Conservation (phyloP, 2,113 vertebrate species). For the Atractosteus spatula region DNA sequence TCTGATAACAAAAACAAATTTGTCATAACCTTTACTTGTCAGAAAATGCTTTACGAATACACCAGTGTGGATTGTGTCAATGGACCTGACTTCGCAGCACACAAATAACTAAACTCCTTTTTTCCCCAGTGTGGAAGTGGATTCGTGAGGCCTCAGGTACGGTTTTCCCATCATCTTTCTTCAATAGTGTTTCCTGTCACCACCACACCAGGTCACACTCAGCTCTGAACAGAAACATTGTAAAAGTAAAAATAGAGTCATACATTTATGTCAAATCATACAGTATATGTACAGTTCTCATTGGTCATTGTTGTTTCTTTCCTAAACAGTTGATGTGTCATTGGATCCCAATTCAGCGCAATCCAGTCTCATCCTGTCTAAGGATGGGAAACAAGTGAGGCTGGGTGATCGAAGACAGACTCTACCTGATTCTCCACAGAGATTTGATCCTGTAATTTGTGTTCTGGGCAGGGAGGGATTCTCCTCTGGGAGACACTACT, state of each 20-base stretch:
- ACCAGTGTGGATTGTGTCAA: too few relatives aligned
- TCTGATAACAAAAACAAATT: too few relatives aligned
- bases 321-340: slow-evolving; percentile 4
- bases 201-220: too few relatives aligned
- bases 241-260: too few relatives aligned
- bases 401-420: not conserved
- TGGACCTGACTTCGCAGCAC: too few relatives aligned
- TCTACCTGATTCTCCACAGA: not conserved
- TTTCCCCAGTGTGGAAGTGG: slow-evolving; percentile 14
- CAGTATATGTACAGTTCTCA: too few relatives aligned
- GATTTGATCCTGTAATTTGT: not conserved
- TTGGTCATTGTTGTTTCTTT: too few relatives aligned
- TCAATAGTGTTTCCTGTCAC: too few relatives aligned
- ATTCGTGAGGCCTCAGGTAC: slow-evolving; percentile 10
- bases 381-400: not conserved
- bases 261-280: too few relatives aligned
- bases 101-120: not conserved
- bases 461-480: slow-evolving; percentile 20
- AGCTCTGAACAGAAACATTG: too few relatives aligned
- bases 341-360: slow-evolving; percentile 15
- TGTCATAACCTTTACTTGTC: too few relatives aligned
- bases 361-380: slow-evolving; percentile 6
- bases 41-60: too few relatives aligned
- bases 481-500: slow-evolving; percentile 16
- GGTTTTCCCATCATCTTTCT: not conserved